Percentiles rank a stretch among this genome's conserved stretches.
phyloP scores from a whole-genome alignment of 1,140 invertebrate species.

The Plutomurus gul region DNA sequence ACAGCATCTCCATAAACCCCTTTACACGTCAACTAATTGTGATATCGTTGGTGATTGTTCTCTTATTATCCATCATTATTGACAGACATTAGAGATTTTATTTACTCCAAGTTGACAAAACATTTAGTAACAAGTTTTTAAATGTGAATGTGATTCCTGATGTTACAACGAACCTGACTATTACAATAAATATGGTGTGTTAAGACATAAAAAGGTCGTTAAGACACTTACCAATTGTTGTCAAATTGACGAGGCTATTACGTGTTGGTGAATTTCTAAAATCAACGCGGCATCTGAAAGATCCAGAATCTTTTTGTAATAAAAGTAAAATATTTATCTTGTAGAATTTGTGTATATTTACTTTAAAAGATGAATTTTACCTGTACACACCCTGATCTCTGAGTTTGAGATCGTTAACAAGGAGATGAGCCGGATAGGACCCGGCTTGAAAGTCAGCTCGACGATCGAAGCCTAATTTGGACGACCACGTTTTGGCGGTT shows the following conservation, averaged over 20 bases:
- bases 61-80: too few species aligned
- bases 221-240: slow-evolving; percentile 79
- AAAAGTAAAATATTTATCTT: not conserved
- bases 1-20: too few species aligned
- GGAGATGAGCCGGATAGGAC: slow-evolving; percentile 70
- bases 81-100: too few species aligned
- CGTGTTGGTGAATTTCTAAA: slow-evolving; percentile 86
- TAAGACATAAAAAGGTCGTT: not conserved
- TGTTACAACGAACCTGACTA: too few species aligned
- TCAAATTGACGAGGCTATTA: slow-evolving; percentile 86
- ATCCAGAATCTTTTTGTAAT: slow-evolving; percentile 58
- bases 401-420: slow-evolving; percentile 74
- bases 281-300: slow-evolving; percentile 85
- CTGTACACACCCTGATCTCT: slow-evolving; percentile 79
- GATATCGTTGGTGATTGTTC: too few species aligned
- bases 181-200: too few species aligned
- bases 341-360: too few species aligned
- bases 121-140: too few species aligned
- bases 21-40: too few species aligned
- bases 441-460: slow-evolving; percentile 54
- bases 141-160: too few species aligned
- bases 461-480: slow-evolving; percentile 53
- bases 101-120: too few species aligned
- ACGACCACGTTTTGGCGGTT: slow-evolving; percentile 54
- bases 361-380: too few species aligned